phyloP scores from a whole-genome alignment of 2,113 vertebrate species.

The Empidonax alnorum region DNA sequence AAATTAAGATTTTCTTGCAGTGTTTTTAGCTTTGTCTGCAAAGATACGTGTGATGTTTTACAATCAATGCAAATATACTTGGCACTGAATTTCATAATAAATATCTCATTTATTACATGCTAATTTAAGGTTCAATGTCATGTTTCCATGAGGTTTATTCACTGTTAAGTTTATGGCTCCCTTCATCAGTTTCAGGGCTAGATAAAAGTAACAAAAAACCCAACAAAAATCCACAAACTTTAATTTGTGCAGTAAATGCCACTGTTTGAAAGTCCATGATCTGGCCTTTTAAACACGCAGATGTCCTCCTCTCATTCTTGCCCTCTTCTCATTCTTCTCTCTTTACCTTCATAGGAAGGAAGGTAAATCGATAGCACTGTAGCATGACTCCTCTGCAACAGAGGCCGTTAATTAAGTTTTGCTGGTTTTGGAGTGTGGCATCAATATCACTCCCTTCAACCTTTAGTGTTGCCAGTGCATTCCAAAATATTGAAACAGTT shows the following conservation, averaged over 20 bases:
- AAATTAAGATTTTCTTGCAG: neutral
- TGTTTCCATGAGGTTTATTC: neutral
- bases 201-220: neutral
- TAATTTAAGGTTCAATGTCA: neutral
- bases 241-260: neutral
- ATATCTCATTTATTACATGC: neutral
- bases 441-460: neutral
- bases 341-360: neutral
- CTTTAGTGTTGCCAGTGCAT: neutral
- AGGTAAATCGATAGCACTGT: neutral
- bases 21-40: neutral
- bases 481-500: neutral
- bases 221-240: neutral
- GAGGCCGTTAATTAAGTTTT: neutral
- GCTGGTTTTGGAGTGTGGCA: neutral
- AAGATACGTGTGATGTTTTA: neutral
- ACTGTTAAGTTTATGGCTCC: neutral
- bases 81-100: neutral
- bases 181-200: neutral
- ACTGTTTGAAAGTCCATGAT: neutral
- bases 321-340: neutral
- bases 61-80: neutral
- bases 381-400: neutral
- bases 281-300: neutral
- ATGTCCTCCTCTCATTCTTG: neutral